Base-by-base conservation (phyloP, 2,888 invertebrate species). In the Pseudolycoriella hygida region DNA sequence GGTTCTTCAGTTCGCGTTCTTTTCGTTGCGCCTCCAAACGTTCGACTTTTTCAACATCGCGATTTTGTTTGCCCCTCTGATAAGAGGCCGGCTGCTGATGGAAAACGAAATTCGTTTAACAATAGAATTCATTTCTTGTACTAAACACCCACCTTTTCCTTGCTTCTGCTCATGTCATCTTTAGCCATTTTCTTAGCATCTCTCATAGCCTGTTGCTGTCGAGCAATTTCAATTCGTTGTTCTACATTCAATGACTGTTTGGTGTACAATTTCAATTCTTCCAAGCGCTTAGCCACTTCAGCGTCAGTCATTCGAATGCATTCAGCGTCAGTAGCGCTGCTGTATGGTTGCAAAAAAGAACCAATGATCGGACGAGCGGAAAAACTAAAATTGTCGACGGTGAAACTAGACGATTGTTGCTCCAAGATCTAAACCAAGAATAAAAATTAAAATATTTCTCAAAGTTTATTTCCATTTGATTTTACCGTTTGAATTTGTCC, bases 311-410 rank as follows among this genome's bases (percentile, higher is more conserved):
- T 73, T 34, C 83, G 73, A 17, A 85, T 72, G 46, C 77, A 80
- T 53, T 86, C 86, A 10, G 76, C 75, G 49, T 77, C 79, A 47
- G 73, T 71, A 40, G 69, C 67, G 3, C 71, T 73, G 3, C 74
- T 70, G 38, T 76, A 72, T 0, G 84, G 82, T 59, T 93, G 89
- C 42, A 90, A 68, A 62, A 92, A 96, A 51, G 90, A 89, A 2
- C 97, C 97, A 34, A 96, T 75, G 50, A 92, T 76, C 2, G 83
- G 75, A 51, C 87, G 81, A 39, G 89, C 82, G 55, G 85, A 89
- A 68, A 92, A 94, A 50, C 86, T 89, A 66, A 96, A 96, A 68
- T 93, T 85, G 50, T 92, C 89, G 17, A 80, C 72, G 2, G 77
- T 78, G 46, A 94, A 64, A 42, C 42, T 44, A 3, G 41, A 41